These are phyloP conservation scores for Cavia porcellus DNA, from an alignment of 2,113 vertebrate species.

Conservation along the genomic window DNA sequence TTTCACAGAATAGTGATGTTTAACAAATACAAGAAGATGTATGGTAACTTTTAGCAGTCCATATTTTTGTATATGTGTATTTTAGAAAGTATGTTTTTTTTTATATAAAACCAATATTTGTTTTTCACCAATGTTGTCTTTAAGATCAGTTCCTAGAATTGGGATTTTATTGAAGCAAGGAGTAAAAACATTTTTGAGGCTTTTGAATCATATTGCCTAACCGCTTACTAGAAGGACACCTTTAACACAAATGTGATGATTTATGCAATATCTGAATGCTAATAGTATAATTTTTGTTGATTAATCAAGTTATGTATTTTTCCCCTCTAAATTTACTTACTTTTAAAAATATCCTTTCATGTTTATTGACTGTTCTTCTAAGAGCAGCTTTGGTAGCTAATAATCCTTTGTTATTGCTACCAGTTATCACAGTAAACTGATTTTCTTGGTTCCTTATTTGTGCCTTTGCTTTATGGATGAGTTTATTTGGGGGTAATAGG, in stretches of 20 bases:
- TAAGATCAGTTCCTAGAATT: slow-evolving; percentile 1
- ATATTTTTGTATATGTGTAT: not conserved
- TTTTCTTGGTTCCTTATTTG: not conserved
- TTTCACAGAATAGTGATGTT: slow-evolving; percentile 33
- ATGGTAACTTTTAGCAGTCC: not conserved
- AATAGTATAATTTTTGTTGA: not conserved
- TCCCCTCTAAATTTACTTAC: not conserved
- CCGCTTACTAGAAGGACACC: no score
- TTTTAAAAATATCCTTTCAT: slow-evolving; percentile 25
- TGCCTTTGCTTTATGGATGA: slow-evolving; percentile 3
- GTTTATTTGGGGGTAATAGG: not conserved
- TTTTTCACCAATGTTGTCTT: not conserved
- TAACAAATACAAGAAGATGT: not conserved
- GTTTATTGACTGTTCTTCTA: not conserved
- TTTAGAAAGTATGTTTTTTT: not conserved
- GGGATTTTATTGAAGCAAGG: not conserved
- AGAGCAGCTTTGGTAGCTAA: not conserved
- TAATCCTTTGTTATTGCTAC: slow-evolving; percentile 13
- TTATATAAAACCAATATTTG: not conserved
- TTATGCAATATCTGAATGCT: slow-evolving; percentile 48
- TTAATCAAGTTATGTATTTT: not conserved
- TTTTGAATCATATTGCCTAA: no score
- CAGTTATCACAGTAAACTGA: not conserved
- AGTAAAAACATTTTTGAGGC: no score
- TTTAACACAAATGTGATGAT: not conserved